Evolutionary conservation across 2,888 invertebrate species (phyloP).

Genomic region (Ophion obscuratus): DNA sequence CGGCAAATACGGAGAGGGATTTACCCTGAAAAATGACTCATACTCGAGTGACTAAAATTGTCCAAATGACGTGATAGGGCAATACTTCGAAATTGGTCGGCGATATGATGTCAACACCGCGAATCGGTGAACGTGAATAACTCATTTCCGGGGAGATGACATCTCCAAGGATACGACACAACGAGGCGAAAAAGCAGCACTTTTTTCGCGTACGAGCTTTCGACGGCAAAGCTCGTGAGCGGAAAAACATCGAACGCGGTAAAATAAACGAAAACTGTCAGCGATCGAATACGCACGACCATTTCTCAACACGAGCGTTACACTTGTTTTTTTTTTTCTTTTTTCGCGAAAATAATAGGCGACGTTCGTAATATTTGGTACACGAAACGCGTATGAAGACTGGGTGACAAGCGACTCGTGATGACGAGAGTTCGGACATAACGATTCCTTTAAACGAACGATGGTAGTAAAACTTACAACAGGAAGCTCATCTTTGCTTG

Average conservation of each 20-base stretch:
- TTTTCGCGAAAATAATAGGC: not conserved
- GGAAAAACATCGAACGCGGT: not conserved
- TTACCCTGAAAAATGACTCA: constrained; percentile 64
- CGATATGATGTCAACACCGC: not conserved
- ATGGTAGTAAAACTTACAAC: constrained; percentile 79
- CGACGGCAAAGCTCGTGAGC: not conserved
- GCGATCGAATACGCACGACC: constrained; percentile 10
- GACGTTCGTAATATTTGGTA: not conserved
- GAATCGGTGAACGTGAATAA: not conserved
- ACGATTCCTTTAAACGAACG: not conserved
- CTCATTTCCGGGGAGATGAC: not conserved
- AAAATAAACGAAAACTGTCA: not conserved
- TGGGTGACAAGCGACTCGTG: not conserved
- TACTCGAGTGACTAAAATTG: constrained; percentile 58
- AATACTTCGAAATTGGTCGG: constrained; percentile 23
- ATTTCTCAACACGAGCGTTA: constrained; percentile 12
- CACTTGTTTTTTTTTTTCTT: constrained; percentile 2
- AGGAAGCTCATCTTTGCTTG: constrained; percentile 82
- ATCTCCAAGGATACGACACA: not conserved
- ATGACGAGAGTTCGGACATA: not conserved
- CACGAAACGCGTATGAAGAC: not conserved
- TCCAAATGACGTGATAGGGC: constrained; percentile 60
- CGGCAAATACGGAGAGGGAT: constrained; percentile 18
- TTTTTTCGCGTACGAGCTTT: not conserved
- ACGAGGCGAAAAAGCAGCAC: not conserved